Base-by-base conservation (phyloP, 2,113 vertebrate genomes). In the Pungitius pungitius region DNA sequence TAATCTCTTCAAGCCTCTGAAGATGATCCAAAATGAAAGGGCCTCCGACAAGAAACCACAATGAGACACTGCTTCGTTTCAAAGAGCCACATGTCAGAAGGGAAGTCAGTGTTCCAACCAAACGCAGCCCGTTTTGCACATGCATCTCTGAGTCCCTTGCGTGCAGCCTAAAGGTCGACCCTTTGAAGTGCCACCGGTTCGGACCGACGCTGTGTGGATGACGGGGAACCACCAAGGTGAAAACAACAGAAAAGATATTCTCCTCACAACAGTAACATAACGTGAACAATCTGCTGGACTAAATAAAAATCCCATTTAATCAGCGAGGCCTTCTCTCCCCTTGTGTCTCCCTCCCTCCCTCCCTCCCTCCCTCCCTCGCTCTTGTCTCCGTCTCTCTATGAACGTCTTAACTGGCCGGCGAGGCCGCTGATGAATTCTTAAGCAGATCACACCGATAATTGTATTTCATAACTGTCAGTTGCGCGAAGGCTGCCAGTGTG, bases 361-460 rank as follows among this genome's bases (percentile, higher is more conserved):
- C 26, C 9, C 39, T 9, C 64, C 10, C 26, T 30, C 47, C 51
- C 63, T 55, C 55, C n/a, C 30, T 30, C 30, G 3, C 30, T 30
- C 30, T 35, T n/a, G 47, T 59, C 75, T 88, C 92, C 92, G 91
- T 91, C 91, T 84, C 73, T 65, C 67, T 69, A 11, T 69, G 76
- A 88, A 92, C 89, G 90, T 95, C 94, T 95, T 95, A 89, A 91
- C 94, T 94, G 95, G 92, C 94, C 92, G 92, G 88, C 77, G 78
- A 91, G 91, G 92, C 93, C 87, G 91, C 91, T 94, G 95, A 95
- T 95, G 95, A 96, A 97, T 97, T 95, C 95, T 94, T 95, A 96
- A 96, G 94, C 95, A 96, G 95, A 96, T 96, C 95, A 94, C 93
- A 95, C 94, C 94, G 96, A 96, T 98, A 97, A 96, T 97, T 96